phyloP scores from a whole-genome alignment of 2,113 vertebrate species.

The Orientallactaga bullata region DNA sequence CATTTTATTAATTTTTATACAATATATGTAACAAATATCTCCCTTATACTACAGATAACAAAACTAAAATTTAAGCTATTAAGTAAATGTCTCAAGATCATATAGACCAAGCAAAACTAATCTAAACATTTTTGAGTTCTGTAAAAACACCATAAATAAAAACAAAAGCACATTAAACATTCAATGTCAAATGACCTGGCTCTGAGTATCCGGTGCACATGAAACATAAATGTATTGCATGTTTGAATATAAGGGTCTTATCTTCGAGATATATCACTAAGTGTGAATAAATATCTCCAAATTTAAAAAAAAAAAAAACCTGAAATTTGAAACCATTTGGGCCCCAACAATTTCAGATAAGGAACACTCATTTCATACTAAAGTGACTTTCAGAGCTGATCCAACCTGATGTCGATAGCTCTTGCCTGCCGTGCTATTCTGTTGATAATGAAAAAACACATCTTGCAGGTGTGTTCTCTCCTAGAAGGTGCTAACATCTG shows the following conservation, averaged over 20 bases:
- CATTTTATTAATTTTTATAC: background rate
- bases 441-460: background rate
- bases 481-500: background rate
- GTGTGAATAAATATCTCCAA: background rate
- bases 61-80: background rate
- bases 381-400: background rate
- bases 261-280: background rate
- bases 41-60: background rate
- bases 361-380: background rate
- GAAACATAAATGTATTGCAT: background rate
- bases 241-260: too few relatives aligned
- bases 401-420: background rate
- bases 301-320: background rate
- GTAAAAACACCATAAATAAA: background rate
- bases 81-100: background rate
- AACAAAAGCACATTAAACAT: background rate
- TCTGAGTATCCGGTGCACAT: background rate
- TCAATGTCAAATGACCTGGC: background rate
- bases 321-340: background rate
- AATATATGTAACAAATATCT: background rate
- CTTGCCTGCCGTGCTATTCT: background rate
- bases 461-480: accelerated
- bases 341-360: background rate
- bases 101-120: background rate
- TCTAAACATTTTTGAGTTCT: background rate